A percentile compares a stretch with the other conserved stretches of the same genome.
These are phyloP conservation scores for Argyra leucocephala DNA, from an alignment of 2,888 invertebrate genomes.

Conservation along the genomic window DNA sequence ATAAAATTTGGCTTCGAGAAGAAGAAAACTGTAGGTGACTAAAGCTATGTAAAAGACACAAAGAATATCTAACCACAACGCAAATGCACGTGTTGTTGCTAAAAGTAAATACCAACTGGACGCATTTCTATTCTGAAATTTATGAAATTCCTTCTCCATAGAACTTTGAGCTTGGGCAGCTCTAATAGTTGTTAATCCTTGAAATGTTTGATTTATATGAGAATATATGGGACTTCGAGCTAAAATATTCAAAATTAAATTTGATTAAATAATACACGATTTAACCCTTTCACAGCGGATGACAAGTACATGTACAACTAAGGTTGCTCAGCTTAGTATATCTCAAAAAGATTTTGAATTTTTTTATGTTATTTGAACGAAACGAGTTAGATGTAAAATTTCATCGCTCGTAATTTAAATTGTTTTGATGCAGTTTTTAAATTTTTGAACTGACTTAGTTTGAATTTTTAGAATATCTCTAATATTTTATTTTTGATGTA, in stretches of 20 bases:
- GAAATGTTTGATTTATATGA: conserved; percentile 63
- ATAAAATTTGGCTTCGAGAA: conserved; percentile 44
- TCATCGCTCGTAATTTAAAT: too few species aligned
- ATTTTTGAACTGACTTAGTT: too few species aligned
- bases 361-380: too few species aligned
- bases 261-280: neutral
- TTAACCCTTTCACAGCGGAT: neutral
- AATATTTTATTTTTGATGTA: too few species aligned
- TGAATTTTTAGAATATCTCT: too few species aligned
- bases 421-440: too few species aligned
- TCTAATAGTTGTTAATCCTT: conserved; percentile 67
- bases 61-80: conserved; percentile 81
- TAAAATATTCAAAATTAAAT: conserved; percentile 35
- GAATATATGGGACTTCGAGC: conserved; percentile 71
- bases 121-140: conserved; percentile 56
- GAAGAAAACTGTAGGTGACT: conserved; percentile 76
- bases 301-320: too few species aligned
- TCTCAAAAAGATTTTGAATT: too few species aligned
- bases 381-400: too few species aligned
- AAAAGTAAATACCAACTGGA: conserved; percentile 74
- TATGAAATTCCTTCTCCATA: conserved; percentile 54
- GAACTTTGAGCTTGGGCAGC: conserved; percentile 57
- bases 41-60: conserved; percentile 76
- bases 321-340: too few species aligned
- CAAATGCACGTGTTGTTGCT: conserved; percentile 82